Conservation (phyloP, 2,113 vertebrate species). For the Myotis davidii region DNA sequence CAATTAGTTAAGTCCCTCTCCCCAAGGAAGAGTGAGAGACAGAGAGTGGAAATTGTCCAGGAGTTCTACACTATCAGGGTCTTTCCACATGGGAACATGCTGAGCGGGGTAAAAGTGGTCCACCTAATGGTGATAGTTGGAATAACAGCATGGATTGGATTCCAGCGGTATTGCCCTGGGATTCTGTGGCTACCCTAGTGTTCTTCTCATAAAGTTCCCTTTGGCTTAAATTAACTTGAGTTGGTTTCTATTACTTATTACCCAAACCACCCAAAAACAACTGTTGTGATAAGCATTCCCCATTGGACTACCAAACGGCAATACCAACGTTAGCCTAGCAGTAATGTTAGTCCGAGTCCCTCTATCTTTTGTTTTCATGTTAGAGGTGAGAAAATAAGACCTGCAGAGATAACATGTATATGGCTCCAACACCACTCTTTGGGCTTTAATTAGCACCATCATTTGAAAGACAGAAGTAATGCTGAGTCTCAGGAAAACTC, state of each 20-base stretch:
- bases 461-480: conserved; percentile 30
- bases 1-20: not conserved
- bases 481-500: not conserved
- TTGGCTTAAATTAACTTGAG: not conserved
- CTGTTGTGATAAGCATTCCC: not conserved
- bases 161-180: not conserved
- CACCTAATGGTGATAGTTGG: not conserved
- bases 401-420: not conserved
- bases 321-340: not conserved
- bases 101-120: not conserved
- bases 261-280: not conserved
- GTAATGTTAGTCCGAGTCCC: not conserved
- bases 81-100: not conserved
- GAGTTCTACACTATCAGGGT: not conserved
- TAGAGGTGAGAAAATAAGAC: not conserved
- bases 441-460: not conserved
- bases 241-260: conserved; percentile 3
- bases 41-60: not conserved
- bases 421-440: not conserved
- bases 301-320: not conserved
- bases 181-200: not conserved
- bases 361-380: not conserved
- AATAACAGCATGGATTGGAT: not conserved
- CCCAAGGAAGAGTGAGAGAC: not conserved
- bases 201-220: not conserved